Base-by-base conservation (phyloP, 2,113 vertebrate species). In the Pseudorasbora parva region DNA sequence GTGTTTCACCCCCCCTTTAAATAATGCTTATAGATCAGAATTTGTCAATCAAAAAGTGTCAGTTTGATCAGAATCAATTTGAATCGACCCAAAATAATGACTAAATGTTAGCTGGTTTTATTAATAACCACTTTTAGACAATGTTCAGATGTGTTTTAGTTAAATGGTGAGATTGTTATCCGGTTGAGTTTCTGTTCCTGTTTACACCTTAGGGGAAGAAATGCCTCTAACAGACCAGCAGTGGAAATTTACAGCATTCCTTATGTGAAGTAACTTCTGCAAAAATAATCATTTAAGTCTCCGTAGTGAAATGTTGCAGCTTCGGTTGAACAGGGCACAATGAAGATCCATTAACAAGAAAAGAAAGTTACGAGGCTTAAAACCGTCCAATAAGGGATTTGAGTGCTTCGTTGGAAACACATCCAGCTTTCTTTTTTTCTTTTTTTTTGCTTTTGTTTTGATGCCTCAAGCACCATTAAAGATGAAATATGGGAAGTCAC, bases 401-500 rank as follows among this genome's bases (percentile, higher is more conserved):
- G 25, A 25, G 59, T 25, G 12, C 11, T 66, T 71, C 56, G 47
- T 21, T 21, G n/a, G 8, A n/a, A 82, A 43, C 71, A 73, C 71
- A 19, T 41, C 33, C 19, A 76, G 19, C 68, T 60, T 30, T n/a
- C n/a, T n/a, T 37, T 57, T 79, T 69, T 47, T 57, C 47, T 57
- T 25, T 47, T 79, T 69, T 57, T 57, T 57, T 57, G 45, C 33
- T 43, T 68, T 49, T 72, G 33, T 78, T 72, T 27, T 64, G 41
- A 47, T 64, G 25, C 23, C 41, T 27, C 21, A 59, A 69, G 62
- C 45, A 25, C 27, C 21, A 27, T 77, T 86, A 49, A 82, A 47
- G 60, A 76, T 21, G 12, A 37, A 49, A 77, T 81, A 81, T 72
- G 84, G 47, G 19, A 86, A 73, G 54, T 71, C 47, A 80, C 82